phyloP scores from a whole-genome alignment of 2,113 vertebrate species.

The Atrichornis clamosus region DNA sequence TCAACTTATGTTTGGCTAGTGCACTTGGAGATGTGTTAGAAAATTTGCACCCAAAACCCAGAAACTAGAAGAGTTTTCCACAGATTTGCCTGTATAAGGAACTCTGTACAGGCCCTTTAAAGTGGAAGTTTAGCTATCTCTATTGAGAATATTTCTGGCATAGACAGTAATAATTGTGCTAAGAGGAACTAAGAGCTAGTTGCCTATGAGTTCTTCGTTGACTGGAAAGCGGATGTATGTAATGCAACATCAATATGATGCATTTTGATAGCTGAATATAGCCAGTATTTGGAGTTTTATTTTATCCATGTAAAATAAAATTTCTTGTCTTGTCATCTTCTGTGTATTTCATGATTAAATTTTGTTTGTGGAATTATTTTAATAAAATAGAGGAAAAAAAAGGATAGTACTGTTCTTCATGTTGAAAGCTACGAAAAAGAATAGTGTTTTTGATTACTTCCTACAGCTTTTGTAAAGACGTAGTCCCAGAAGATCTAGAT shows the following conservation, averaged over 20 bases:
- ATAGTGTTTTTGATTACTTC: background rate
- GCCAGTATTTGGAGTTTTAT: background rate
- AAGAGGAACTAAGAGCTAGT: background rate
- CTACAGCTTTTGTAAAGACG: background rate
- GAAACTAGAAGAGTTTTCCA: background rate
- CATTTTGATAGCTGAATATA: background rate
- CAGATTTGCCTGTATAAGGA: background rate
- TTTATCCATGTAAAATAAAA: background rate
- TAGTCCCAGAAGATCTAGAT: background rate
- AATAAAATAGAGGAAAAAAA: background rate
- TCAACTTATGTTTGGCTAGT: background rate
- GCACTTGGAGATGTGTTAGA: background rate
- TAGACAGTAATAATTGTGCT: background rate
- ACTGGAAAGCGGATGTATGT: background rate
- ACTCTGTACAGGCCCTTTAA: background rate
- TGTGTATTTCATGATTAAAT: background rate
- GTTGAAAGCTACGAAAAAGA: background rate
- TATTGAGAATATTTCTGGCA: background rate
- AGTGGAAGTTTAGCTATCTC: background rate
- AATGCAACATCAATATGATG: background rate
- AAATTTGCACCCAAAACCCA: background rate
- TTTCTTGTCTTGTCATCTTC: background rate
- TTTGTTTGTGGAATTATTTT: background rate
- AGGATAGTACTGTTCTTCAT: background rate
- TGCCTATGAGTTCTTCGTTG: background rate